A percentile compares a stretch with the other conserved stretches of the same genome.
Conservation (phyloP, 2,888 invertebrate species). For the Criorhina ranunculi region DNA sequence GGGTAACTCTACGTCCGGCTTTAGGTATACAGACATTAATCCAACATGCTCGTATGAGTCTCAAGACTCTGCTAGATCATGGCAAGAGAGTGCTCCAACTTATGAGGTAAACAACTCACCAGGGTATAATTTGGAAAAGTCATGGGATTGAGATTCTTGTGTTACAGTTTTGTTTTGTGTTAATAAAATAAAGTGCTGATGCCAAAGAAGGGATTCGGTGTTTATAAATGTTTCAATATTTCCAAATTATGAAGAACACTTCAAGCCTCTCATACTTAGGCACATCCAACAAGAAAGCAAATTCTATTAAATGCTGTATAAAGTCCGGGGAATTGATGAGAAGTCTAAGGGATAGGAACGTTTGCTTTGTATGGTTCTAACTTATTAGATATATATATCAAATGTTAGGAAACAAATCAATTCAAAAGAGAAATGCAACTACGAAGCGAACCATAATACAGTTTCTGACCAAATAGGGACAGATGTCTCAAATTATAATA, state of each 20-base stretch:
- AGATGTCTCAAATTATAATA: too few relatives aligned
- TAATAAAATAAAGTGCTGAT: slow-evolving; percentile 1
- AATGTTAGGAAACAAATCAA: too few relatives aligned
- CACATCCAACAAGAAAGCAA: too few relatives aligned
- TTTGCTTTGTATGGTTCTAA: too few relatives aligned
- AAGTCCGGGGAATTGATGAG: too few relatives aligned
- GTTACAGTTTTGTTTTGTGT: not conserved
- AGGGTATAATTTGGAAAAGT: slow-evolving; percentile 65
- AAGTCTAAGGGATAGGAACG: too few relatives aligned
- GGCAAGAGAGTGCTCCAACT: slow-evolving; percentile 42
- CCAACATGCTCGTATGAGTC: slow-evolving; percentile 63
- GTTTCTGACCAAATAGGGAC: too few relatives aligned
- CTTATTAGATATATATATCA: too few relatives aligned
- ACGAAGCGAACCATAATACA: too few relatives aligned
- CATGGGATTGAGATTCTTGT: slow-evolving; percentile 43
- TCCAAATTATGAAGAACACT: too few relatives aligned
- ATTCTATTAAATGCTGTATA: not conserved
- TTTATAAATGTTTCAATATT: not conserved
- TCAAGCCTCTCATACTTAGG: too few relatives aligned
- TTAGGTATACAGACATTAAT: slow-evolving; percentile 36
- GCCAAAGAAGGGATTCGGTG: slow-evolving; percentile 9
- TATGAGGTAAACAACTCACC: slow-evolving; percentile 52
- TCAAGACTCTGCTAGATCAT: slow-evolving; percentile 43
- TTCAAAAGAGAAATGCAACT: too few relatives aligned
- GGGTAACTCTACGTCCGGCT: not conserved